phyloP scores from a whole-genome alignment of 2,113 vertebrate species.

The Engraulis encrasicolus region DNA sequence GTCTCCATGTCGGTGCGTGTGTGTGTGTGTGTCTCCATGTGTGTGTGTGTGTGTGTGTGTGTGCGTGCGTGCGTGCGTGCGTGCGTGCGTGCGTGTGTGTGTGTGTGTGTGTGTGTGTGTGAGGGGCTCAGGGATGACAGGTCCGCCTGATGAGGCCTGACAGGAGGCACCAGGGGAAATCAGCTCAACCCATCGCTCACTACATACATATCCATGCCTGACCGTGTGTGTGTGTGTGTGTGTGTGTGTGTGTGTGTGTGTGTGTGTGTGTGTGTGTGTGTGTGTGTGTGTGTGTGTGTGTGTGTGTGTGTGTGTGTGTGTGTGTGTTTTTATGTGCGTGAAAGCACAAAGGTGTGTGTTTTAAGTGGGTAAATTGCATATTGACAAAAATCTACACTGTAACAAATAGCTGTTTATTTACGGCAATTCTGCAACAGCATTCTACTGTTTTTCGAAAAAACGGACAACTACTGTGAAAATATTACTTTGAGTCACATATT shows the following conservation, averaged over 20 bases:
- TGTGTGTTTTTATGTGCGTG: no score
- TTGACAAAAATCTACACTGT: no score
- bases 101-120: not conserved
- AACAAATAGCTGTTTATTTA: no score
- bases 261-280: not conserved
- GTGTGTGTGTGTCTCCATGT: no score
- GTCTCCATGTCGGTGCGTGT: no score
- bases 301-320: not conserved
- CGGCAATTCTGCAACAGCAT: no score
- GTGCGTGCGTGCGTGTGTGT: not conserved
- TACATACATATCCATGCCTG: constrained; percentile 1
- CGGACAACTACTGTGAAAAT: no score
- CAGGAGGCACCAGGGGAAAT: constrained; percentile 15
- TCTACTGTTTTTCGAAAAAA: no score
- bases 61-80: not conserved
- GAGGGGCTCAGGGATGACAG: not conserved
- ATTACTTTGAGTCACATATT: no score
- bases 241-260: not conserved
- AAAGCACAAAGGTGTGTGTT: not conserved
- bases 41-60: not conserved
- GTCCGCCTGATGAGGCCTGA: not conserved
- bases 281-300: constrained; percentile 10
- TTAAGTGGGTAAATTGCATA: no score
- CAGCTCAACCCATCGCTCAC: not conserved
- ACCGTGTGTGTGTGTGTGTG: constrained; percentile 17